Evolutionary conservation across 1,140 invertebrate species (phyloP).

Genomic region (Probaryconus sp.): DNA sequence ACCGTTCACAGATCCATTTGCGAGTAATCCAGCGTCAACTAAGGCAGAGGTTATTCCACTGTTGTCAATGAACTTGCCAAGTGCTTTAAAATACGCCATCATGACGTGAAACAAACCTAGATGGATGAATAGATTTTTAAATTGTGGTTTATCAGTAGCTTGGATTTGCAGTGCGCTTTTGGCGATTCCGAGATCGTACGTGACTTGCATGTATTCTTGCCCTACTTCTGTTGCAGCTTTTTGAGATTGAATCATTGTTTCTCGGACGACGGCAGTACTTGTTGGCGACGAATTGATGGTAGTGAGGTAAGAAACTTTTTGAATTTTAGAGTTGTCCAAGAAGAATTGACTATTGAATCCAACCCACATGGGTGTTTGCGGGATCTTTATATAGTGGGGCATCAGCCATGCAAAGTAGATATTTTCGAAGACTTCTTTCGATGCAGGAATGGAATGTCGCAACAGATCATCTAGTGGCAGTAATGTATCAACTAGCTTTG

Average conservation of each 20-base stretch:
- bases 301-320: constrained; percentile 60
- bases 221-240: constrained; percentile 8
- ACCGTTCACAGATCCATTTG: constrained; percentile 62
- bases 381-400: constrained; percentile 21
- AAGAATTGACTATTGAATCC: constrained; percentile 48
- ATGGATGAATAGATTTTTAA: constrained; percentile 74
- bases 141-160: constrained; percentile 61
- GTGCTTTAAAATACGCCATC: constrained; percentile 74
- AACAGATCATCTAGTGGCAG: constrained; percentile 1
- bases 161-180: constrained; percentile 71
- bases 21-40: constrained; percentile 66
- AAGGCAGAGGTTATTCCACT: constrained; percentile 73
- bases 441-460: background rate
- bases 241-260: constrained; percentile 15
- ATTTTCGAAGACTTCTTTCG: constrained; percentile 1
- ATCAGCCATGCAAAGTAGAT: constrained; percentile 21
- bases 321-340: constrained; percentile 25
- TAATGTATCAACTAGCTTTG: constrained; percentile 42
- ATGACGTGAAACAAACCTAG: constrained; percentile 76
- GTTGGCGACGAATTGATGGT: constrained; percentile 68
- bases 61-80: constrained; percentile 72
- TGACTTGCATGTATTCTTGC: too few species aligned
- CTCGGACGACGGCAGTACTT: constrained; percentile 53
- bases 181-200: too few species aligned
- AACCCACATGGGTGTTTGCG: constrained; percentile 54